These are phyloP conservation scores for Mantis religiosa DNA, from an alignment of 2,888 invertebrate genomes.

Conservation along the genomic window DNA sequence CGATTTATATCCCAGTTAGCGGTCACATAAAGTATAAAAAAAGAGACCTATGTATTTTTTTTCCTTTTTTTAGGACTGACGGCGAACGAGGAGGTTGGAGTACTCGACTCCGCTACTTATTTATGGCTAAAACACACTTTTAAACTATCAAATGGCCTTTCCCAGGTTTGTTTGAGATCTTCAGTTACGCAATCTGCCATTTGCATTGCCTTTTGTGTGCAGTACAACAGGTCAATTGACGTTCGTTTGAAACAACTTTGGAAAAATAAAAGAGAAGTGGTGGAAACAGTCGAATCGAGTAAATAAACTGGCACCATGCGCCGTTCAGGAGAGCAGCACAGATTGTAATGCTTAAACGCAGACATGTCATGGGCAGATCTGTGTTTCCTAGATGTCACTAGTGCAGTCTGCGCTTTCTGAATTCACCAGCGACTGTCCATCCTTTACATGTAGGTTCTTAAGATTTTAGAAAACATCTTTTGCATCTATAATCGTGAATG, in stretches of 20 bases:
- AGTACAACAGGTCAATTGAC: neutral
- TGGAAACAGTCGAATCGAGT: no score
- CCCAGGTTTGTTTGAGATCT: neutral
- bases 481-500: no score
- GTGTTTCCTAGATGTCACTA: no score
- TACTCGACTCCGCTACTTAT: neutral
- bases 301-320: no score
- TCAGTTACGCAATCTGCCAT: neutral
- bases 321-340: no score
- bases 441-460: no score
- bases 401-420: no score
- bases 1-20: conserved; percentile 10
- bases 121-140: neutral
- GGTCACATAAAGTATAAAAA: conserved; percentile 1
- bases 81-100: neutral
- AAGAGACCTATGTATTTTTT: neutral
- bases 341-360: no score
- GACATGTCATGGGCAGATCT: no score
- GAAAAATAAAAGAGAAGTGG: no score
- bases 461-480: no score
- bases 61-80: neutral
- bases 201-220: neutral
- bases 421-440: no score
- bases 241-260: neutral
- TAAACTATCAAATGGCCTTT: neutral